Evolutionary conservation across 2,797 vertebrate genomes (phyloP), one percentile per base, ranked within the genome.

Genomic region (Eleutherodactylus coqui): DNA sequence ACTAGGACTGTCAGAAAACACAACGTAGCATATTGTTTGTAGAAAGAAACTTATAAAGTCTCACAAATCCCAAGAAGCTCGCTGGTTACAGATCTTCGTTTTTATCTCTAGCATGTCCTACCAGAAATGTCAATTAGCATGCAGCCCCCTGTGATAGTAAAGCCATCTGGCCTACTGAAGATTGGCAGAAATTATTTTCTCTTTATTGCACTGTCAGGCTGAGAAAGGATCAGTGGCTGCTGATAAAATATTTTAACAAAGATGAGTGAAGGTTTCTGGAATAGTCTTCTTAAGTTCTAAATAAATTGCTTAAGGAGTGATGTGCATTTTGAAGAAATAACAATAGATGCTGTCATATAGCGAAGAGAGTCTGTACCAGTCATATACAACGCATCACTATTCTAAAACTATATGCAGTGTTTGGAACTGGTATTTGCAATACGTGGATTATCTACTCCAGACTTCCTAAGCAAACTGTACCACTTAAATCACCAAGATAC

Each of bases 81-180:
- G 60, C 38, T 49, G 14, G 79, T 43, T 82, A 51, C 45, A 69
- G 45, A 82, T 32, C 19, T 77, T 69, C 2, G 55, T 75, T 86
- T 85, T 36, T 32, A 51, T 70, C 27, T 51, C 34, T 38, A 67
- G 27, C 21, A 43, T 62, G 34, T 38, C 19, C 72, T 82, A 82
- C 72, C n/a, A 67, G 32, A 86, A 82, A 76, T 86, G 85, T 76
- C 85, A 82, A 70, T 82, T 70, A 82, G 55, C 58, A 77, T 86
- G 47, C 79, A 69, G 19, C 58, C 36, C 85, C 58, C 34, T 38
- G 53, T 70, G 79, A 76, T 69, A 82, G 47, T 21, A 77, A 36
- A 82, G 51, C 79, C 72, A 86, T 82, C 58, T 86, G 85, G 85
- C 38, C 47, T 69, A 76, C 58, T 53, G 34, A 82, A 82, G 58